Base-by-base conservation (phyloP, 2,113 vertebrate genomes). In the Neolamprologus variostigma region DNA sequence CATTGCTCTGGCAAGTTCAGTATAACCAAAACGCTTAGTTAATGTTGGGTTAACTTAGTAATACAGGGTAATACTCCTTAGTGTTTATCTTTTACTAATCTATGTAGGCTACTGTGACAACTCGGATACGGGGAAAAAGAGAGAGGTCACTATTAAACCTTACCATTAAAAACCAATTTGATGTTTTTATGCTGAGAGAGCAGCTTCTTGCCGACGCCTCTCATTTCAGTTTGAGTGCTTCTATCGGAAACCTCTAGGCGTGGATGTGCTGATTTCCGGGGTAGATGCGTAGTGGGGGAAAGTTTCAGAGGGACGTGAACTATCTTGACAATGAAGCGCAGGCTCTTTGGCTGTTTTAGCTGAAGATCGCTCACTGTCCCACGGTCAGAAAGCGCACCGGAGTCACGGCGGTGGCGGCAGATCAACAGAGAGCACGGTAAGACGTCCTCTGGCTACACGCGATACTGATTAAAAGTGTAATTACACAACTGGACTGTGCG, bases 391-490 rank as follows among this genome's bases (percentile, higher is more conserved):
- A 86, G 59, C 85, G 50, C 85, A 9, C 3, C 16, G 55, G 78
- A 90, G 89, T 83, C 57, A 55, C 87, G n/a, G 80, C 80, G 12
- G 82, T 10, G 35, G 31, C 68, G 17, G 51, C 5, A 37, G 63
- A 91, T 28, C 37, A 17, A 26, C 66, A 53, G 80, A 86, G 86
- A 79, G 78, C 83, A 92, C 17, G 89, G 93, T 95, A 92, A 91
- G 93, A 26, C 13, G 57, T 55, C 51, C 55, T 84, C 23, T 35
- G 7, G n/a, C 19, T 73, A 5, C 35, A 19, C 7, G 33, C 37
- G 4, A 7, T 23, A 4, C 66, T 13, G 6, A 31, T 11, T 31
- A 21, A 33, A 33, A 9, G 21, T 55, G 16, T 13, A 61, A 23
- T 28, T 63, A 17, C 85, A 91, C 14, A 35, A 54, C 23, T n/a